Percentiles rank a stretch among this genome's conserved stretches.
These are phyloP conservation scores for Idaea dimidiata DNA, from an alignment of 2,888 invertebrate genomes.

Conservation along the genomic window DNA sequence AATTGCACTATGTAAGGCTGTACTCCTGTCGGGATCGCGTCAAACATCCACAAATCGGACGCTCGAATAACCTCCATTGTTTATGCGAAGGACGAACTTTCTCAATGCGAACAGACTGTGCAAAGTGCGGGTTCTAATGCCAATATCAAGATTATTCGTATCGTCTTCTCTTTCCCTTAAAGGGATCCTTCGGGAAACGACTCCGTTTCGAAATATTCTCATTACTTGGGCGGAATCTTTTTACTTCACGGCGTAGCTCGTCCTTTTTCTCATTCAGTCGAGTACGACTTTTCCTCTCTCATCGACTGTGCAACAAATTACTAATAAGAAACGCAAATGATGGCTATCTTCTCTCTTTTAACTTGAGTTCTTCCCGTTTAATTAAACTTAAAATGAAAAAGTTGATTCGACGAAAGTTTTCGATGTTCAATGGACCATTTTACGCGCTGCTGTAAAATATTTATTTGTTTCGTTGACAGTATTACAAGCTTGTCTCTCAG, in stretches of 20 bases:
- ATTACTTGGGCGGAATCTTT: conserved; percentile 66
- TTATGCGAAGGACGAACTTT: conserved; percentile 42
- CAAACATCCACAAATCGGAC: conserved; percentile 52
- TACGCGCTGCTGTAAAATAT: conserved; percentile 33
- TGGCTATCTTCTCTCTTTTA: conserved; percentile 55
- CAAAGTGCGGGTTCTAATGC: conserved; percentile 42
- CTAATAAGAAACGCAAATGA: conserved; percentile 69
- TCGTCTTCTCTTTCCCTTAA: conserved; percentile 43
- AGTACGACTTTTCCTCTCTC: conserved; percentile 61
- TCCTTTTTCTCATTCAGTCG: conserved; percentile 60
- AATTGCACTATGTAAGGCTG: conserved; percentile 55
- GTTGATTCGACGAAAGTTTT: conserved; percentile 19
- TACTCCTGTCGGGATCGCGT: conserved; percentile 46
- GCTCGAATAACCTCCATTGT: conserved; percentile 54
- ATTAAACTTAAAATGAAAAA: conserved; percentile 56
- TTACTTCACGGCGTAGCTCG: conserved; percentile 57
- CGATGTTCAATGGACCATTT: conserved; percentile 21
- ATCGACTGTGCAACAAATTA: conserved; percentile 57
- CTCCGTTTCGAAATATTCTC: conserved; percentile 64
- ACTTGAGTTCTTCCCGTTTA: conserved; percentile 48
- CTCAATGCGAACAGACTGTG: conserved; percentile 30
- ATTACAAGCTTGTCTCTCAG: conserved; percentile 54
- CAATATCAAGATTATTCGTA: conserved; percentile 52
- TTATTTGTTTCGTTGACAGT: conserved; percentile 46
- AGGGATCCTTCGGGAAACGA: conserved; percentile 50